Evolutionary conservation across 2,113 vertebrate species (phyloP).

Genomic region (Triplophysa rosa): DNA sequence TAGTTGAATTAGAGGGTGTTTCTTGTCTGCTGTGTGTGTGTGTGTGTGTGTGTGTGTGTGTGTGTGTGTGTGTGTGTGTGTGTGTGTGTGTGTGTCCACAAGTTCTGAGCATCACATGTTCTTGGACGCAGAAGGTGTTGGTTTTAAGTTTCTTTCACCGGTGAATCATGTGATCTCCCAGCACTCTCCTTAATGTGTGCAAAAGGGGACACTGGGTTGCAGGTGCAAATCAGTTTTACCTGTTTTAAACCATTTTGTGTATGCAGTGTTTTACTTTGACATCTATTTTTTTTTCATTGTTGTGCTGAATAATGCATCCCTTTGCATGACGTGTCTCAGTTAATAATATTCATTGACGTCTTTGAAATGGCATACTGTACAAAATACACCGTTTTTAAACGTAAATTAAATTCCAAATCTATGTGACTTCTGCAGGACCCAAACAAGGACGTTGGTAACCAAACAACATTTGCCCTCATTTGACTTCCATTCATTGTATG

Average conservation of each 20-base stretch:
- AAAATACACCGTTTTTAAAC: no score
- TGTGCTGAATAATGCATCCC: not conserved
- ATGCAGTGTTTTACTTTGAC: not conserved
- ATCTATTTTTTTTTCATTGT: not conserved
- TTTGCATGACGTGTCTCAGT: not conserved
- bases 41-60: not conserved
- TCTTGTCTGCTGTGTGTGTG: not conserved
- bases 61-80: slow-evolving; percentile 2
- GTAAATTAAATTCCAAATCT: no score
- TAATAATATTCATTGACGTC: no score
- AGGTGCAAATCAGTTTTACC: slow-evolving; percentile 40
- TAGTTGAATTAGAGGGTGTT: not conserved
- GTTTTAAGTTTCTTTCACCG: slow-evolving; percentile 79
- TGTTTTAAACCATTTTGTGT: not conserved
- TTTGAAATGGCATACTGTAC: no score
- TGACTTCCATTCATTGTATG: no score
- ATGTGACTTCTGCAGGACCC: no score
- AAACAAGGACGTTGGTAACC: no score
- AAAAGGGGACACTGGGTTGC: slow-evolving; percentile 69
- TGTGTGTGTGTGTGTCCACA: slow-evolving; percentile 20
- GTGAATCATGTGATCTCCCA: slow-evolving; percentile 67
- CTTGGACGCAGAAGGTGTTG: slow-evolving; percentile 73
- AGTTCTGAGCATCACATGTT: slow-evolving; percentile 65
- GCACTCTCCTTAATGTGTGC: slow-evolving; percentile 61
- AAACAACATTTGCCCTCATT: no score